Base-by-base conservation (phyloP, 2,113 vertebrate genomes). In the Chloropsis hardwickii region DNA sequence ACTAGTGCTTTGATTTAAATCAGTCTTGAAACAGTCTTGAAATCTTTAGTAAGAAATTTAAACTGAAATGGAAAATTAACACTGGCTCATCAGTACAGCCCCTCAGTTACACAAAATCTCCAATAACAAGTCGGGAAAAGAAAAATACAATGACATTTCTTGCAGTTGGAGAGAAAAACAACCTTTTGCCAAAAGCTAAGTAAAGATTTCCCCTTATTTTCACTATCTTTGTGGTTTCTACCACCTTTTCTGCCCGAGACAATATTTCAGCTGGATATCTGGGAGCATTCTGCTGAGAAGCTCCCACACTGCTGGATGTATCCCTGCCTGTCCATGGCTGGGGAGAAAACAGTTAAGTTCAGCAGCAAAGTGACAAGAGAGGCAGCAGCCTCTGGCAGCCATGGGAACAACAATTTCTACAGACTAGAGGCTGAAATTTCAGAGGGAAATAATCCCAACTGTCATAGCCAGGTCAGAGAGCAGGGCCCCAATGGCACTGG, bases 391-490 rank as follows among this genome's bases (percentile, higher is more conserved):
- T 87, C 71, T 0, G 4, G 87, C 85, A 94, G 93, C 85, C 79
- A 86, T 17, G 24, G 48, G 88, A 96, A 90, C 76, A 81, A 91
- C 48, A 65, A 47, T 83, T 93, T 86, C 85, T 78, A 77, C 50
- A 77, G 93, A 87, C 54, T 17, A 51, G 67, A 95, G 78, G 74
- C 82, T 88, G 87, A 87, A 94, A 76, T 95, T 92, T 92, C 84
- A 79, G 73, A 94, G 81, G 65, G 45, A 91, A 96, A 81, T 94
- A 90, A 92, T 66, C 56, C 80, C 60, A 83, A 74, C 44, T 0
- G 5, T 82, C 6, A 12, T 12, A 83, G 88, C 60, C 76, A 61
- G 93, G 88, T 83, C 88, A 86, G 56, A 58, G 54, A 48, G 29
- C 29, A 51, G 56, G 53, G 42, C 40, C 81, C 64, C 81, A 81